These are phyloP conservation scores for Panthera tigris DNA, from an alignment of 2,113 vertebrate species.

Conservation along the genomic window DNA sequence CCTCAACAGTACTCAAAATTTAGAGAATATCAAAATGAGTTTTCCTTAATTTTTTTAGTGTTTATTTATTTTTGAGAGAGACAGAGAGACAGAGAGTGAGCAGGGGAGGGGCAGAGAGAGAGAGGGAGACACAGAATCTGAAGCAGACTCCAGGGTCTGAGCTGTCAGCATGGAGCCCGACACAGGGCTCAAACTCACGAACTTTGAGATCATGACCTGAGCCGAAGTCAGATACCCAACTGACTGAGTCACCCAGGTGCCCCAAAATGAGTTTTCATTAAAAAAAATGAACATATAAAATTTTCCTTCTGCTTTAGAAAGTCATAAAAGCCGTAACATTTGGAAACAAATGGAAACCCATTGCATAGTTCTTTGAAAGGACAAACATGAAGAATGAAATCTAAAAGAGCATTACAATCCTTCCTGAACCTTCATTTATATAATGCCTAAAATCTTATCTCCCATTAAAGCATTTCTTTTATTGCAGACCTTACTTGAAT, in stretches of 20 bases:
- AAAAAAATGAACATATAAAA: constrained; percentile 39
- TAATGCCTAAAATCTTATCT: constrained; percentile 47
- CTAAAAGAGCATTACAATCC: background rate
- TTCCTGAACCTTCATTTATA: constrained; percentile 20
- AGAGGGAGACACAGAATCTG: too few relatives aligned
- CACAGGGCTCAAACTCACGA: too few relatives aligned
- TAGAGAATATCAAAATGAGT: constrained; percentile 29
- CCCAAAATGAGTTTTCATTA: background rate
- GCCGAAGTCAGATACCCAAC: too few relatives aligned
- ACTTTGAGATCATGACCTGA: too few relatives aligned
- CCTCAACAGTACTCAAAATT: background rate
- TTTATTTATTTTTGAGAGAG: too few relatives aligned
- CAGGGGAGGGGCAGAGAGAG: too few relatives aligned
- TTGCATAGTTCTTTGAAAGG: constrained; percentile 42
- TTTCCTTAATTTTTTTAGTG: background rate
- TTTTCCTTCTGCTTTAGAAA: background rate
- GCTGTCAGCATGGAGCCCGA: too few relatives aligned
- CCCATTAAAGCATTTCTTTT: constrained; percentile 40
- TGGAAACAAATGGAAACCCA: background rate
- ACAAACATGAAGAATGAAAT: constrained; percentile 35
- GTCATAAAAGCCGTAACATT: constrained; percentile 43
- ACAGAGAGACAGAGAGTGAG: too few relatives aligned
- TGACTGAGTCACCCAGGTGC: too few relatives aligned
- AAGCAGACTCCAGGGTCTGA: too few relatives aligned
- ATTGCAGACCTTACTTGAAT: constrained; percentile 27